A percentile compares a stretch with the other conserved stretches of the same genome.
Evolutionary conservation across 2,797 vertebrate species (phyloP).

Genomic region (Poeciliopsis infans): DNA sequence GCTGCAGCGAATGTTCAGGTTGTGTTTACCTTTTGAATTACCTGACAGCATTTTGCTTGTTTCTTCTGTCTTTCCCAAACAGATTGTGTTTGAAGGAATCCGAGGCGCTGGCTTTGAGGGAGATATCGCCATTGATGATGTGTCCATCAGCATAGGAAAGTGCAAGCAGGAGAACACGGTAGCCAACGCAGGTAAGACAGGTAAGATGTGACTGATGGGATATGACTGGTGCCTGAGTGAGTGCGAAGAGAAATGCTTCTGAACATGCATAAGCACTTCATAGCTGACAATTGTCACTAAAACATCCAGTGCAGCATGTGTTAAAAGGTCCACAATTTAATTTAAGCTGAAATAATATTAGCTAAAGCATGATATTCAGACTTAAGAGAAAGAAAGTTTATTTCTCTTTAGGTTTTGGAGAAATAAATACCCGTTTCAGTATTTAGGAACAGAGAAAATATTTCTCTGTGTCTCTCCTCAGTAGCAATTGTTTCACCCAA

Average conservation of each 20-base stretch:
- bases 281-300: neutral
- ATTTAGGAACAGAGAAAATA: neutral
- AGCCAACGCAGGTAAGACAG: conserved; percentile 83
- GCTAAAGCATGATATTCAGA: neutral
- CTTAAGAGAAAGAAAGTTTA: neutral
- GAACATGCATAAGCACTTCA: neutral
- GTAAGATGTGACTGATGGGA: conserved; percentile 60
- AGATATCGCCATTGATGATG: conserved; percentile 96
- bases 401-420: neutral
- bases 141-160: conserved; percentile 92
- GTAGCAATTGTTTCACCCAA: conserved; percentile 14
- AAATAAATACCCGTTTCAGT: neutral
- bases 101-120: conserved; percentile 90
- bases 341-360: neutral
- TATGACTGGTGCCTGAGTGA: conserved; percentile 16
- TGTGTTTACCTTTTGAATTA: conserved; percentile 5
- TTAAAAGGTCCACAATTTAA: neutral
- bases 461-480: conserved; percentile 4
- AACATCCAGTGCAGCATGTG: neutral
- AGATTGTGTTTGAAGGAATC: conserved; percentile 97
- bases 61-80: conserved; percentile 36
- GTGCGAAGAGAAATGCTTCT: neutral
- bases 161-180: conserved; percentile 85
- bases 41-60: conserved; percentile 8
- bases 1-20: neutral